These are phyloP conservation scores for Butorides virescens DNA, from an alignment of 2,113 vertebrate species.

Conservation along the genomic window DNA sequence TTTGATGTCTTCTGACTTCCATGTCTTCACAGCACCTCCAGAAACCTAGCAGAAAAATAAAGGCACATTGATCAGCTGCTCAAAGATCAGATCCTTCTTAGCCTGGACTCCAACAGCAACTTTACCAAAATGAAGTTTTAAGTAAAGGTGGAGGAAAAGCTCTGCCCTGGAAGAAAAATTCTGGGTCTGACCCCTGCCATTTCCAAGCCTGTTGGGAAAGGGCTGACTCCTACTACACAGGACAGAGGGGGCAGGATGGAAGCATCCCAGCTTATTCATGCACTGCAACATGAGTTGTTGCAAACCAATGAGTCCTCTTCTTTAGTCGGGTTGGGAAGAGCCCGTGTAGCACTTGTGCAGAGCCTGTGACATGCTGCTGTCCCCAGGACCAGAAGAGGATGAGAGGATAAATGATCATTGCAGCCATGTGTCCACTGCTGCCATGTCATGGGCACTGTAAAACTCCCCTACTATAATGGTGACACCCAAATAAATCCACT, in stretches of 20 bases:
- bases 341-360: not conserved
- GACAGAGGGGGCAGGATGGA: not conserved
- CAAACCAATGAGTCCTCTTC: not conserved
- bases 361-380: not conserved
- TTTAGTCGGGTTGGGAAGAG: not conserved
- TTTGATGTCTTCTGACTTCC: conserved; percentile 81
- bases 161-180: not conserved
- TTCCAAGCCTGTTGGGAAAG: not conserved
- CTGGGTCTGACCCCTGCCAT: not conserved
- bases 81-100: not conserved
- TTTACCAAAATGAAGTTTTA: not conserved
- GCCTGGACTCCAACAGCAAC: not conserved
- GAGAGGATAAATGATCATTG: not conserved
- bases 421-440: not conserved
- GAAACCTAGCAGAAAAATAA: conserved; percentile 63
- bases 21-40: not conserved
- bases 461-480: not conserved
- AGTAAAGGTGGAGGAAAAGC: not conserved
- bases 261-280: not conserved
- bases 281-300: not conserved
- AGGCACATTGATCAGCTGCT: not conserved
- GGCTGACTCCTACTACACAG: not conserved
- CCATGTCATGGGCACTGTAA: not conserved
- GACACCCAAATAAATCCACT: not conserved
- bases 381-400: not conserved